phyloP scores from a whole-genome alignment of 2,113 vertebrate species.

The Myotis brandtii region DNA sequence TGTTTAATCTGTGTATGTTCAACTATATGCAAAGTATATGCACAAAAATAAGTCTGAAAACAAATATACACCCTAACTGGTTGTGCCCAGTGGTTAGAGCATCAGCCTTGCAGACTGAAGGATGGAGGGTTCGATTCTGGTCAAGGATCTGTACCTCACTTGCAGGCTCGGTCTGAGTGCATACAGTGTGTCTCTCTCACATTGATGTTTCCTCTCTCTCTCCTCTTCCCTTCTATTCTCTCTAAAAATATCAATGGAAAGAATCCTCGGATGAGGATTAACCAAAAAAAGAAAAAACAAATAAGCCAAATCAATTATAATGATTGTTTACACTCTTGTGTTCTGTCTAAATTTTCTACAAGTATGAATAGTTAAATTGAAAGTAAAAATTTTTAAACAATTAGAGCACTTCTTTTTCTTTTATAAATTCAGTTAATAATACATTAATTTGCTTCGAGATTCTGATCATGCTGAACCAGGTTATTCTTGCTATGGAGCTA shows the following conservation, averaged over 20 bases:
- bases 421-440: neutral
- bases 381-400: neutral
- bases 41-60: neutral
- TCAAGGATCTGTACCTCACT: too few relatives aligned
- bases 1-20: neutral
- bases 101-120: too few relatives aligned
- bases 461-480: conserved; percentile 63
- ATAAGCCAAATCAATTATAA: neutral
- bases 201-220: too few relatives aligned
- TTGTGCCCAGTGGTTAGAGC: too few relatives aligned
- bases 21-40: neutral
- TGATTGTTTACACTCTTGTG: neutral
- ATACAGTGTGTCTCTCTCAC: too few relatives aligned
- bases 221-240: too few relatives aligned
- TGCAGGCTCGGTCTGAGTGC: too few relatives aligned
- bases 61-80: neutral
- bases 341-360: neutral
- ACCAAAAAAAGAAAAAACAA: neutral
- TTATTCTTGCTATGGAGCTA: conserved; percentile 65
- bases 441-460: neutral
- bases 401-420: neutral
- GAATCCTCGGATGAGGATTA: too few relatives aligned
- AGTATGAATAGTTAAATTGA: neutral
- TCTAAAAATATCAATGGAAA: too few relatives aligned
- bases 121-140: too few relatives aligned